phyloP scores from a whole-genome alignment of 2,888 invertebrate species.

The Disparrhopalites patrizii region DNA sequence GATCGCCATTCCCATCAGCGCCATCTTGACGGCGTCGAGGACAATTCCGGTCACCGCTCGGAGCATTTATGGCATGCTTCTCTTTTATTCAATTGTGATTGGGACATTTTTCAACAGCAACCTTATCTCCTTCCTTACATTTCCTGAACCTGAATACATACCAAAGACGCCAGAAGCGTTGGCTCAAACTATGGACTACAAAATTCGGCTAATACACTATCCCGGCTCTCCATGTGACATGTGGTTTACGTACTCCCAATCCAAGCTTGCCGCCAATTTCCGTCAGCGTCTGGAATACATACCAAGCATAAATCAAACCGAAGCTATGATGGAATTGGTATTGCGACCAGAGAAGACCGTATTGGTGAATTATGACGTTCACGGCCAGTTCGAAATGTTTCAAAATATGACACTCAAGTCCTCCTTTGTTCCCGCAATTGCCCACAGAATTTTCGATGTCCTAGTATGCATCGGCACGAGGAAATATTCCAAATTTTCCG shows the following conservation, averaged over 20 bases:
- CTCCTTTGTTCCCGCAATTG: background rate
- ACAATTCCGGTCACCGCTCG: background rate
- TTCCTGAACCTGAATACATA: background rate
- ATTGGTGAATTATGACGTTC: background rate
- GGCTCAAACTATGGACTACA: background rate
- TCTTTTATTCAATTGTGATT: slow-evolving; percentile 12
- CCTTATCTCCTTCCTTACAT: background rate
- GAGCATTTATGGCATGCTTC: background rate
- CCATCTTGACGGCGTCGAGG: too few relatives aligned
- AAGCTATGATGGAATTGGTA: background rate
- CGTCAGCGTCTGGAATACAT: background rate
- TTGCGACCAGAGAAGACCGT: background rate
- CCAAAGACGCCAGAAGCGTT: background rate
- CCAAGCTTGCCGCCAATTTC: background rate
- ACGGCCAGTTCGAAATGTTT: background rate
- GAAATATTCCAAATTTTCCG: background rate
- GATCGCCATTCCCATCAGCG: too few relatives aligned
- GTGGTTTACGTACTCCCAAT: background rate
- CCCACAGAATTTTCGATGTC: background rate
- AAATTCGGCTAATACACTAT: background rate
- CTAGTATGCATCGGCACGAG: background rate
- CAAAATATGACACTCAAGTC: background rate
- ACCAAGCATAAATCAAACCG: background rate
- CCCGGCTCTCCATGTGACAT: background rate
- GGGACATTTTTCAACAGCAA: background rate